Percentiles rank a stretch among this genome's conserved stretches.
phyloP scores from a whole-genome alignment of 2,797 vertebrate genomes.

The Hydrocynus forskahlii region DNA sequence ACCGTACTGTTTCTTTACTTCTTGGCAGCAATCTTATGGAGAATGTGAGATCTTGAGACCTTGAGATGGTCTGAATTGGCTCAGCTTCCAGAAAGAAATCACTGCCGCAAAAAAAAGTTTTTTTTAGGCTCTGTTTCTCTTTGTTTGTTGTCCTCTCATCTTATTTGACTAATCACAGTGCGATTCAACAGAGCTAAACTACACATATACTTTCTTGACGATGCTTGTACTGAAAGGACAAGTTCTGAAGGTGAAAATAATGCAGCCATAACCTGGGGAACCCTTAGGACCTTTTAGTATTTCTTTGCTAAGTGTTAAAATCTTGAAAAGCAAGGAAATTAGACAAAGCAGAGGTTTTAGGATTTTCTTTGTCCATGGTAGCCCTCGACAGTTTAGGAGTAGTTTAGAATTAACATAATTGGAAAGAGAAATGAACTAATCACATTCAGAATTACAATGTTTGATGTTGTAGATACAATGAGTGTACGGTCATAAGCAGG shows the following conservation, averaged over 20 bases:
- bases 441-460: too few species aligned
- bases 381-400: too few species aligned
- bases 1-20: slow-evolving; percentile 45
- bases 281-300: too few species aligned
- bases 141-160: slow-evolving; percentile 2
- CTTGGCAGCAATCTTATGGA: slow-evolving; percentile 50
- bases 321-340: too few species aligned
- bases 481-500: too few species aligned
- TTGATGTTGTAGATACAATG: too few species aligned
- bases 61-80: slow-evolving; percentile 45
- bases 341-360: too few species aligned
- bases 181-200: slow-evolving; percentile 14
- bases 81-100: slow-evolving; percentile 52
- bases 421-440: too few species aligned
- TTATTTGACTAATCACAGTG: slow-evolving; percentile 40
- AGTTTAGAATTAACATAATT: too few species aligned
- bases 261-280: background rate
- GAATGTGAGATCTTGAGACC: slow-evolving; percentile 61
- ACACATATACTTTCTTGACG: slow-evolving; percentile 19
- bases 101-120: slow-evolving; percentile 29
- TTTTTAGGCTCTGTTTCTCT: slow-evolving; percentile 3
- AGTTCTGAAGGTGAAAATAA: background rate
- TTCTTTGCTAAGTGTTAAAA: too few species aligned
- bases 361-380: too few species aligned
- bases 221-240: background rate